phyloP scores from a whole-genome alignment of 2,113 vertebrate species.

The Falcunculus frontatus region DNA sequence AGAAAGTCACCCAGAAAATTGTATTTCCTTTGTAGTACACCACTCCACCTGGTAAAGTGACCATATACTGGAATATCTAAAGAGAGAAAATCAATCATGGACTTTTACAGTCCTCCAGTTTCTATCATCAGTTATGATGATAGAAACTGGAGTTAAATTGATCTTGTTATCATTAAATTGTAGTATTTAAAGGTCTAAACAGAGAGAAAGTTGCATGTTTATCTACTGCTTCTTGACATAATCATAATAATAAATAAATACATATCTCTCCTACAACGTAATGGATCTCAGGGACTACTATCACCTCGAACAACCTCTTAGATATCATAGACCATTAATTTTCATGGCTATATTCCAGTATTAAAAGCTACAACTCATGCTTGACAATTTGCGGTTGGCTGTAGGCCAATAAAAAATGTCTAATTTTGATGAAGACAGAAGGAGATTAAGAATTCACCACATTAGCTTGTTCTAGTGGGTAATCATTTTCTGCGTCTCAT shows the following conservation, averaged over 20 bases:
- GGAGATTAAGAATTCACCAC: conserved; percentile 1
- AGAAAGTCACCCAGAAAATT: not conserved
- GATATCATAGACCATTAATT: not conserved
- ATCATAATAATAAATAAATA: not conserved
- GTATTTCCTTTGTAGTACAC: not conserved
- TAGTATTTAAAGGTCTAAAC: not conserved
- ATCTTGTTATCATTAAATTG: not conserved
- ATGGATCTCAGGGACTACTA: not conserved
- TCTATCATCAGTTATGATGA: not conserved
- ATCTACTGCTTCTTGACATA: not conserved
- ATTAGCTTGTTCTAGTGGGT: not conserved
- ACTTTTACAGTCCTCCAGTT: not conserved
- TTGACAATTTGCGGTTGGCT: not conserved
- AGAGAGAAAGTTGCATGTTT: not conserved
- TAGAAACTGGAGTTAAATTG: conserved; percentile 3
- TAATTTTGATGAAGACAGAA: not conserved
- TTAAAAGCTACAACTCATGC: not conserved
- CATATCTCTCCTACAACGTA: not conserved
- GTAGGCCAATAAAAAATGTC: not conserved
- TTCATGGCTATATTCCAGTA: not conserved
- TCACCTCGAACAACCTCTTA: not conserved
- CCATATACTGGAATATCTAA: not conserved
- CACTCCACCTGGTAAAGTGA: not conserved
- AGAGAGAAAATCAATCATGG: not conserved
- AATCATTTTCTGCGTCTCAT: conserved; percentile 2